Conservation (phyloP, 2,797 vertebrate species). For the Acrossocheilus fasciatus region DNA sequence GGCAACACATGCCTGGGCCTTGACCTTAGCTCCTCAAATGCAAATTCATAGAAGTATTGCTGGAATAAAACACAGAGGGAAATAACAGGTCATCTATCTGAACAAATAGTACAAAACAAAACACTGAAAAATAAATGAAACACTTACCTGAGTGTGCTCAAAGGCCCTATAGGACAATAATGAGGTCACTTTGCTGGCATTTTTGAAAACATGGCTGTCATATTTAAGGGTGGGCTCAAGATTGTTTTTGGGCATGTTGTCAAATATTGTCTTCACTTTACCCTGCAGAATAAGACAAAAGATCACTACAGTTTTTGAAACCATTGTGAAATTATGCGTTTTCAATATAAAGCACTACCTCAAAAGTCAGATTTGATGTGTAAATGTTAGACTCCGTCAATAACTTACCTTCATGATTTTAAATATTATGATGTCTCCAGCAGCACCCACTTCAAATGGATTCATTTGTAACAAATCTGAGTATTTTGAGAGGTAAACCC, state of each 20-base stretch:
- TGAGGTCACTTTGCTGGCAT: slow-evolving; percentile 87
- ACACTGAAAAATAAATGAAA: neutral
- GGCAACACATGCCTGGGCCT: slow-evolving; percentile 94
- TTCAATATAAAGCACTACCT: neutral
- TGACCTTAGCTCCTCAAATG: slow-evolving; percentile 90
- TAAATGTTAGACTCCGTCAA: neutral
- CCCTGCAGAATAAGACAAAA: slow-evolving; percentile 78
- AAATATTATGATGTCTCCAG: slow-evolving; percentile 93
- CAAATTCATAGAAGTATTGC: slow-evolving; percentile 98
- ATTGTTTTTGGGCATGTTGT: slow-evolving; percentile 86
- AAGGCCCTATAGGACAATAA: slow-evolving; percentile 92
- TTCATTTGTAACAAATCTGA: slow-evolving; percentile 96
- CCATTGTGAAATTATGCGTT: neutral
- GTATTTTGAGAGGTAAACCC: slow-evolving; percentile 92
- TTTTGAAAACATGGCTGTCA: slow-evolving; percentile 95
- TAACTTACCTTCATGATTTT: slow-evolving; percentile 95
- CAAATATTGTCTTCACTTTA: slow-evolving; percentile 91
- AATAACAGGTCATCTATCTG: neutral
- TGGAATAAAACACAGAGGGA: slow-evolving; percentile 64
- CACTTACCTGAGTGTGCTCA: slow-evolving; percentile 92
- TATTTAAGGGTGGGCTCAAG: slow-evolving; percentile 92
- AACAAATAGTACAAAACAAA: neutral
- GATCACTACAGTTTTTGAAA: neutral
- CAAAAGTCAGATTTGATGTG: neutral
- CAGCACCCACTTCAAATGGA: slow-evolving; percentile 88